Evolutionary conservation across 2,797 vertebrate genomes (phyloP).

Genomic region (Galagoides demidoff): DNA sequence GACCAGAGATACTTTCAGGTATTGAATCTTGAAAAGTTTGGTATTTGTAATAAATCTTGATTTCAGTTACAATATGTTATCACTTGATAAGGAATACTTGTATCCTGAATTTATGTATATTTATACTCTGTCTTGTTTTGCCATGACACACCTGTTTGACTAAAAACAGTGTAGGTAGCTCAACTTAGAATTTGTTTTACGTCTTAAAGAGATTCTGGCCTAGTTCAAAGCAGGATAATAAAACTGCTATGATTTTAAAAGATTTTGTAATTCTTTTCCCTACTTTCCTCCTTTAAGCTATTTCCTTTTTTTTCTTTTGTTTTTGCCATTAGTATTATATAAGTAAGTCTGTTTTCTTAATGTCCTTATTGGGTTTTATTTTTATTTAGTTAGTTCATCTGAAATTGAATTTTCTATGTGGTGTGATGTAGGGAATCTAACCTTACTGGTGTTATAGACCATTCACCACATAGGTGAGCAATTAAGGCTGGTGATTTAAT

Average conservation of each 20-base stretch:
- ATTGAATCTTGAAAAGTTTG: constrained; percentile 40
- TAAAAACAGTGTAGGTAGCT: constrained; percentile 29
- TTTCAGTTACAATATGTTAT: not conserved
- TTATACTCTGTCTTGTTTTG: constrained; percentile 12
- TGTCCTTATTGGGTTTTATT: not conserved
- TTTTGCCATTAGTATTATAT: not conserved
- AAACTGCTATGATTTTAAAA: not conserved
- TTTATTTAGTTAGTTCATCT: not conserved
- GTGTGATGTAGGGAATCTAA: not conserved
- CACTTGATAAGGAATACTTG: not conserved
- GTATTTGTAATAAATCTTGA: not conserved
- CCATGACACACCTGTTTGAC: not conserved
- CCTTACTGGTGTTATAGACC: not conserved
- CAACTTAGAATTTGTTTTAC: not conserved
- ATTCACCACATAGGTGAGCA: constrained; percentile 19
- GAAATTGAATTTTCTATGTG: constrained; percentile 51
- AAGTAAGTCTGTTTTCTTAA: constrained; percentile 39
- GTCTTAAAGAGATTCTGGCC: constrained; percentile 31
- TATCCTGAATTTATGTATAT: not conserved
- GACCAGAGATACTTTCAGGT: constrained; percentile 88
- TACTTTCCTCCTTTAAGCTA: not conserved
- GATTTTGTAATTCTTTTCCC: constrained; percentile 24
- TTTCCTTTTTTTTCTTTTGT: constrained; percentile 49
- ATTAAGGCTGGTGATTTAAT: constrained; percentile 22
- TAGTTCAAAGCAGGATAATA: constrained; percentile 3